Evolutionary conservation across 2,113 vertebrate species (phyloP), one percentile per base, ranked within the genome.

Genomic region (Sinocyclocheilus anophthalmus): DNA sequence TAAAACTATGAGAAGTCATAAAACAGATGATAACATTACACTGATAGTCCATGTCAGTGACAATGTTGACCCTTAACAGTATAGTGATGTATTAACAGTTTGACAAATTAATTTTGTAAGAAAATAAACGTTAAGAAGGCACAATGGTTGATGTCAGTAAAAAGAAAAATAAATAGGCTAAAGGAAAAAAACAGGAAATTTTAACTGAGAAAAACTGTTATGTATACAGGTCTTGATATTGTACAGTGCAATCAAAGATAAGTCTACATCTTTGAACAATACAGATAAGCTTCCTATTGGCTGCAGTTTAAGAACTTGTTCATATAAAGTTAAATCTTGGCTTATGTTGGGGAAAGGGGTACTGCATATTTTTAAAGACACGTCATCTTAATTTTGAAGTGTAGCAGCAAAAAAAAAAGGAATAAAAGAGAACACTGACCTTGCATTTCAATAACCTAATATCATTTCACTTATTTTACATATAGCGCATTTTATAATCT

Each of bases 331-430:
- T 72, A 81, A 73, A 84, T 81, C 39, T 86, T 75, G 55, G 83
- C 78, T 76, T 88, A 81, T 81, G 63, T 81, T 69, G 81, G 83
- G 87, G 89, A 63, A 82, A 82, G 91, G 91, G 92, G 87, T 92
- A 93, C 95, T 95, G 93, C 93, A 94, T 93, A 92, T 92, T 93
- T 30, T 89, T 92, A 94, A 95, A 94, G 94, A 93, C 93, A 94
- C 94, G 93, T 93, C 90, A 93, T 93, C 92, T 95, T 93, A 91
- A 90, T 93, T 93, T 91, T 92, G 89, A 93, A 93, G 92, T 92
- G 93, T 96, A 95, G 95, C 95, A 96, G 95, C 95, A 93, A 95
- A 94, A 93, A 87, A 87, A 87, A 92, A 91, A 4, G 3, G 1
- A 1, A 55, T n/a, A 61, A 89, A 90, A 93, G 84, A 87, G 88